Evolutionary conservation across 2,888 invertebrate genomes (phyloP).

Genomic region (Hyposoter dolosus): DNA sequence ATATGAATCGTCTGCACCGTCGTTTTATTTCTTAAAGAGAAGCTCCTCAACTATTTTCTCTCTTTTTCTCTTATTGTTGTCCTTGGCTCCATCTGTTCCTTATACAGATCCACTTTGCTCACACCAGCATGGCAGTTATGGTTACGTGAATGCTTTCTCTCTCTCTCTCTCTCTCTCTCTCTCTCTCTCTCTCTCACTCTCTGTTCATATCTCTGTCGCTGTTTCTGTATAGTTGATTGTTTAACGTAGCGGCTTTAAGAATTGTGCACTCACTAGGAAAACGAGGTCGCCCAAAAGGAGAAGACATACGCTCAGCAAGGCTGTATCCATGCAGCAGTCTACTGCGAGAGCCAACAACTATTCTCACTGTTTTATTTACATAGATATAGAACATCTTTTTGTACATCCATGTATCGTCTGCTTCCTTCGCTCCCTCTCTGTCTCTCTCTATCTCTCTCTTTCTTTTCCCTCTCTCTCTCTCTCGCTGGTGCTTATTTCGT

Average conservation of each 20-base stretch:
- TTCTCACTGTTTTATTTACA: conserved; percentile 30
- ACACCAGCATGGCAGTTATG: conserved; percentile 51
- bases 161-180: neutral
- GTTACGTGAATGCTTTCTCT: conserved; percentile 8
- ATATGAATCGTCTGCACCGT: conserved; percentile 26
- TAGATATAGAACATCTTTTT: conserved; percentile 2
- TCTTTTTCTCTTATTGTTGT: conserved; percentile 25
- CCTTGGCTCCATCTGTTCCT: neutral
- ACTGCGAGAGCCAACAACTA: conserved; percentile 48
- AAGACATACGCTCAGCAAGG: conserved; percentile 46
- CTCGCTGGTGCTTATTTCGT: neutral
- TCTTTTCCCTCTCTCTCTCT: neutral
- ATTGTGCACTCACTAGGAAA: conserved; percentile 59
- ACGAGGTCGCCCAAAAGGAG: conserved; percentile 53
- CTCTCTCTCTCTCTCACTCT: conserved; percentile 12
- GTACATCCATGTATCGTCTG: neutral
- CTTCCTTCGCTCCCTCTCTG: neutral
- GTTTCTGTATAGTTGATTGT: conserved; percentile 35
- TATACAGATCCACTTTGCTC: conserved; percentile 37
- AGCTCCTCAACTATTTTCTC: neutral
- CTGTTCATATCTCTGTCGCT: neutral
- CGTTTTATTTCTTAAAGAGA: conserved; percentile 17
- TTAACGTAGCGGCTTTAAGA: conserved; percentile 50
- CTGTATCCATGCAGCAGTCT: conserved; percentile 54
- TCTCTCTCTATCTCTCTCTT: too few species aligned